Base-by-base conservation (phyloP, 2,888 invertebrate species). In the Incurvaria masculella region DNA sequence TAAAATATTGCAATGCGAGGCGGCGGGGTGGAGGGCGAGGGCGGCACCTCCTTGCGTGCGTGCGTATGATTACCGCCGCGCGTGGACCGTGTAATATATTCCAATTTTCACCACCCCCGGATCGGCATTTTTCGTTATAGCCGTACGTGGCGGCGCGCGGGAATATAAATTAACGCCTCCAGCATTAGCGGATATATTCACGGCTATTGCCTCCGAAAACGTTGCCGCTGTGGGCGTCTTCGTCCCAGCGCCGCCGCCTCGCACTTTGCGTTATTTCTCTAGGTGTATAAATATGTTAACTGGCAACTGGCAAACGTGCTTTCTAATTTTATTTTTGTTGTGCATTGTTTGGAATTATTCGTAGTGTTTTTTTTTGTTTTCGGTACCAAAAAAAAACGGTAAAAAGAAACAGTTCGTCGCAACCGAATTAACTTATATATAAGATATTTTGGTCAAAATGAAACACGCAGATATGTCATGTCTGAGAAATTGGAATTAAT, bases 31-130 rank as follows among this genome's bases (percentile, higher is more conserved):
- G 59, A n/a, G n/a, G 63, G 61, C 63, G 61, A 64, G 61, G 60
- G 61, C 62, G 61, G 61, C 61, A 61, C 65, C 61, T 64, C 64
- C 61, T 65, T 62, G 64, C 66, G 72, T 66, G 76, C 76, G 75
- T 78, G 75, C 71, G 71, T 72, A 66, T 73, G 72, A 75, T 74
- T 75, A 71, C 64, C 57, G n/a, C 5, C 54, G 62, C 61, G 60
- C 61, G 61, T 66, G 64, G 67, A 64, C 69, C 62, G 64, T 65
- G 66, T 73, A 74, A 76, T 76, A 70, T 73, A 78, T 75, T 75
- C 70, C 70, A 66, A 72, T 75, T 75, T 73, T 72, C 72, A 71
- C 71, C 73, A 72, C 72, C 69, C 73, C 68, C 63, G 66, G 69
- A 71, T 74, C 67, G 64, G 62, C 14, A n/a, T 33, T 33, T 33